Base-by-base conservation (phyloP, 2,113 vertebrate genomes). In the Uria lomvia region DNA sequence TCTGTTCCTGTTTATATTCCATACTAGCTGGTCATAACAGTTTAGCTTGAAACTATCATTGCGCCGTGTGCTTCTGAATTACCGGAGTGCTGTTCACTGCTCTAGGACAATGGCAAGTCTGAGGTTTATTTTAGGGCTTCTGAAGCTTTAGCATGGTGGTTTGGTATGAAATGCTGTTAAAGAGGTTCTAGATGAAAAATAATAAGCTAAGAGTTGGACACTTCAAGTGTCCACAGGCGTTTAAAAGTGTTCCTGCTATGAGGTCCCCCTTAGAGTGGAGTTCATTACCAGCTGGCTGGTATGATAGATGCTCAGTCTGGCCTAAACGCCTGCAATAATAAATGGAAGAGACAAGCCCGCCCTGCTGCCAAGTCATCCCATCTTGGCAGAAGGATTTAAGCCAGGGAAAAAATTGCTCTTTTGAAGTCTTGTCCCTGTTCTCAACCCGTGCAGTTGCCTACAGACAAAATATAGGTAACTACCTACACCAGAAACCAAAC, bases 1-100 rank as follows among this genome's bases (percentile, higher is more conserved):
- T 67, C 91, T 91, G 79, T 97, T 96, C 88, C 84, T 96, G 89
- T 95, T 97, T 96, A 92, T 94, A 87, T 88, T 82, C 90, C 59
- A 89, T 96, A 81, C 88, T 94, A 55, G 85, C 92, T 73, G 92
- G 90, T 92, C 91, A 90, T 95, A 96, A 94, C 76, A 77, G 71
- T 82, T 94, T 93, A 92, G 89, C 60, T 90, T 92, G 96, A 95
- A 90, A 95, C 87, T 36, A 86, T 87, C 91, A 96, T 91, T 89
- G 56, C 11, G 8, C 81, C 0, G 12, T 14, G 40, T 66, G 77
- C 84, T 91, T 45, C 95, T 86, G 93, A 80, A 91, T 82, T 3
- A 5, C 55, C 49, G 55, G 65, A 90, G 81, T 77, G 71, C 40
- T 93, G 91, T 55, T 59, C 62, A 90, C 84, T 71, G 91, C 87